Evolutionary conservation across 2,888 invertebrate species (phyloP), one percentile per base, ranked within the genome.

Genomic region (Lutraria lutraria): DNA sequence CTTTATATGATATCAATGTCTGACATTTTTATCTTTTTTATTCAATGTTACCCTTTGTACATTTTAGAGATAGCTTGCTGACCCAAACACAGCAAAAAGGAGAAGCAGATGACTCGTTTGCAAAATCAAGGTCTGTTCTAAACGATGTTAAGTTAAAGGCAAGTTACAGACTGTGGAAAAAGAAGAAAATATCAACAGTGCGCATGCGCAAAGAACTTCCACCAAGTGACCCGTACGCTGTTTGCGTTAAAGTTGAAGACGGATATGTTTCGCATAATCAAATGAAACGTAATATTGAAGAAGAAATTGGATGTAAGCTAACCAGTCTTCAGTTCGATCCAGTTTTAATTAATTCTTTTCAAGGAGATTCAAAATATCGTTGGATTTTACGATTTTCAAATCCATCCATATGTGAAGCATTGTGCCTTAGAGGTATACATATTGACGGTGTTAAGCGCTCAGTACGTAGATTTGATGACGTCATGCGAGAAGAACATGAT

Each of bases 401-500:
- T 81, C 72, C 83, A 16, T 76, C 89, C 15, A 85, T 89, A 10
- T 88, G 93, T 54, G 90, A 92, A 19, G 54, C 85, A 15, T 81
- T 94, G 10, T 53, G 91, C 0, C 68, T 86, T 13, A 86, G 83
- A 53, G 94, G 94, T 10, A 31, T 94, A 31, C 80, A 76, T 21
- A 89, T 93, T 15, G 88, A 91, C n/a, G 93, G 92, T 8, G 89
- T 92, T 0, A 88, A 85, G 56, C 85, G 89, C 8, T 87, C 88
- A 15, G 93, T 94, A 4, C 90, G 93, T 12, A 83, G 86, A 63
- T 92, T 91, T 81, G 93, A 94, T 88, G 93, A 93, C 83, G 90
- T 93, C 72, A 90, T 93, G 89, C 89, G 88, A 21, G 93, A 94
- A 29, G 94, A 94, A 84, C 90, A 94, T 56, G 92, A 93, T 16